phyloP scores from a whole-genome alignment of 2,797 vertebrate genomes.

The Sebastes oblongus region DNA sequence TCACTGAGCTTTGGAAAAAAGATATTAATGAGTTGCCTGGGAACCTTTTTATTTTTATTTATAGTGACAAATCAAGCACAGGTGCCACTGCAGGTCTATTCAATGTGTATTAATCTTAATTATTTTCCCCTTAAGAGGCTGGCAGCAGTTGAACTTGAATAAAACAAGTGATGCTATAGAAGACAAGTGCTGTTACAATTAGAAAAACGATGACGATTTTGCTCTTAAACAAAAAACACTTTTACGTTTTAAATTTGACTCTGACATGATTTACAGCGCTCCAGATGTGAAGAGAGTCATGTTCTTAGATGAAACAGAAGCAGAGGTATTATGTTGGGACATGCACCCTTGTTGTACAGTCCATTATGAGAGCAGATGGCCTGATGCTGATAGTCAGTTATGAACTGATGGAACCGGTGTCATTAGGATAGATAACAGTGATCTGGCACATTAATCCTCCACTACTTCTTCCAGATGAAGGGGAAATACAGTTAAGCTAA shows the following conservation, averaged over 20 bases:
- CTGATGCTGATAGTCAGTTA: slow-evolving; percentile 46
- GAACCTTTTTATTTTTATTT: background rate
- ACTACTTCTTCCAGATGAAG: slow-evolving; percentile 29
- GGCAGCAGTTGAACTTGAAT: background rate
- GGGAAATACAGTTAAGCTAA: slow-evolving; percentile 15
- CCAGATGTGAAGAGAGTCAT: slow-evolving; percentile 47
- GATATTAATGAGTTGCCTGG: background rate
- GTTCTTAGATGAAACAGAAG: slow-evolving; percentile 28
- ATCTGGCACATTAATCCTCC: slow-evolving; percentile 60
- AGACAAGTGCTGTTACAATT: background rate
- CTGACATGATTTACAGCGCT: background rate
- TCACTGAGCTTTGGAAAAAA: slow-evolving; percentile 4
- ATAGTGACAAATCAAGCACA: background rate
- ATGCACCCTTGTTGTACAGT: slow-evolving; percentile 32
- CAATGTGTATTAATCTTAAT: background rate
- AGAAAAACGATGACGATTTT: background rate
- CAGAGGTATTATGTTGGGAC: slow-evolving; percentile 40
- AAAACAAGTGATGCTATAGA: background rate
- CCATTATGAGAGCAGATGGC: slow-evolving; percentile 61
- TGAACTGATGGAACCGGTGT: slow-evolving; percentile 39
- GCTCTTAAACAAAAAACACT: background rate
- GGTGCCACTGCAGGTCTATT: background rate
- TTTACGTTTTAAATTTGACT: no score
- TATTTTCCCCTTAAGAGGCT: background rate
- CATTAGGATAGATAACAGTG: slow-evolving; percentile 49